Conservation (phyloP, 2,797 vertebrate genomes). For the Centropyge bicolor region DNA sequence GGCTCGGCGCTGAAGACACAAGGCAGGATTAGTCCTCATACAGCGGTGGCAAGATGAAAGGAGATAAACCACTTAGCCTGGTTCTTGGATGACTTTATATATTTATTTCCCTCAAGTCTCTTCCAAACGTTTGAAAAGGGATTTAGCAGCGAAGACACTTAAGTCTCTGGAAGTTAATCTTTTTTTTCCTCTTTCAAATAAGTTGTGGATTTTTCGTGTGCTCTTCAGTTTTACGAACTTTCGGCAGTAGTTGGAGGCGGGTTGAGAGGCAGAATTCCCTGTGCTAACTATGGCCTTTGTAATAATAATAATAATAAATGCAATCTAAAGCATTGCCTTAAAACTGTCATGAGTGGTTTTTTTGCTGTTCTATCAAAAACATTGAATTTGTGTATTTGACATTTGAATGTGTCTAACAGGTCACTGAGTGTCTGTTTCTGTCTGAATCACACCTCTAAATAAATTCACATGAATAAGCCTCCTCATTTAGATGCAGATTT, state of each 20-base stretch:
- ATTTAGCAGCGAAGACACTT: constrained; percentile 82
- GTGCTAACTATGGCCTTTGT: constrained; percentile 32
- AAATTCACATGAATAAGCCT: constrained; percentile 16
- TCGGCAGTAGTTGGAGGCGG: constrained; percentile 54
- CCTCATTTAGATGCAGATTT: constrained; percentile 39
- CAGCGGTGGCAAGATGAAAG: constrained; percentile 82
- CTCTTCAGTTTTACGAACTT: constrained; percentile 78
- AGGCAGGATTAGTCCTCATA: constrained; percentile 80
- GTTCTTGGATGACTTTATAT: constrained; percentile 84
- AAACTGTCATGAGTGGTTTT: constrained; percentile 27
- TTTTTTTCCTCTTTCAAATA: constrained; percentile 77
- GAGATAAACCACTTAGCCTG: constrained; percentile 84
- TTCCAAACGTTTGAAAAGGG: constrained; percentile 81
- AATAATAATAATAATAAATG: constrained; percentile 13
- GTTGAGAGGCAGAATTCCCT: constrained; percentile 35
- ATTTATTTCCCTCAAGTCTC: constrained; percentile 84
- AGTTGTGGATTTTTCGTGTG: constrained; percentile 52
- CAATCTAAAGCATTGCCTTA: not conserved
- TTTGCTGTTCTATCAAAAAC: constrained; percentile 5
- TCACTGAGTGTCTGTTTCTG: constrained; percentile 14
- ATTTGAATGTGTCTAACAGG: constrained; percentile 24
- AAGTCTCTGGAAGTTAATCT: constrained; percentile 81
- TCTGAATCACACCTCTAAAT: constrained; percentile 35
- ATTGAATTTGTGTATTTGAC: constrained; percentile 31
- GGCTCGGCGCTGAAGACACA: constrained; percentile 75